Evolutionary conservation across 2,888 invertebrate species (phyloP), one percentile per base, ranked within the genome.

Genomic region (Monopis laevigella): DNA sequence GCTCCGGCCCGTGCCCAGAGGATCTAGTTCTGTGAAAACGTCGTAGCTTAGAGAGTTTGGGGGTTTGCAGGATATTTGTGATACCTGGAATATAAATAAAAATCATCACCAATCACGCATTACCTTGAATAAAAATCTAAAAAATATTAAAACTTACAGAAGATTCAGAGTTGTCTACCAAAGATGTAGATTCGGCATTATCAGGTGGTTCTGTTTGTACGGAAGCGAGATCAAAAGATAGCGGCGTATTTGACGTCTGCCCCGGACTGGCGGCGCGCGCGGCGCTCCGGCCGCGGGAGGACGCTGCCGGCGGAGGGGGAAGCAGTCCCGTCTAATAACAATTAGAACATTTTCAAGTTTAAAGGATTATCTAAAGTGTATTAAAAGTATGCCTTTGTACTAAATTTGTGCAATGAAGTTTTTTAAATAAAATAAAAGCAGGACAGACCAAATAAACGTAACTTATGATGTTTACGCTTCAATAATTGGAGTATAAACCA

Each of bases 11-110:
- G 93, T 94, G 62, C 95, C 95, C 65, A 95, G 83, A 46, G 96
- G 96, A 84, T 96, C 95, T 72, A 96, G 83, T 68, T 96, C 95
- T 51, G 93, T 93, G 84, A 96, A 96, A 56, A 95, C 92, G 82
- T 93, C 93, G 82, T 88, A 87, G 67, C 74, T 61, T 65, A 68
- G 60, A 56, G 69, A 54, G 58, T 63, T 53, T 53, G 69, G 45
- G 56, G 65, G 49, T 59, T 69, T 65, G 61, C 71, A 60, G 58
- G 58, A 59, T 55, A 62, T 16, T n/a, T n/a, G n/a, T n/a, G n/a
- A n/a, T n/a, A n/a, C n/a, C n/a, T n/a, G n/a, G n/a, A n/a, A n/a
- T n/a, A n/a, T n/a, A n/a, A n/a, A n/a, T n/a, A n/a, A n/a, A n/a
- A n/a, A n/a, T n/a, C n/a, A n/a, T n/a, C n/a, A n/a, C n/a, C n/a